These are phyloP conservation scores for Apamea epomidion DNA, from an alignment of 2,888 invertebrate species.

Conservation along the genomic window DNA sequence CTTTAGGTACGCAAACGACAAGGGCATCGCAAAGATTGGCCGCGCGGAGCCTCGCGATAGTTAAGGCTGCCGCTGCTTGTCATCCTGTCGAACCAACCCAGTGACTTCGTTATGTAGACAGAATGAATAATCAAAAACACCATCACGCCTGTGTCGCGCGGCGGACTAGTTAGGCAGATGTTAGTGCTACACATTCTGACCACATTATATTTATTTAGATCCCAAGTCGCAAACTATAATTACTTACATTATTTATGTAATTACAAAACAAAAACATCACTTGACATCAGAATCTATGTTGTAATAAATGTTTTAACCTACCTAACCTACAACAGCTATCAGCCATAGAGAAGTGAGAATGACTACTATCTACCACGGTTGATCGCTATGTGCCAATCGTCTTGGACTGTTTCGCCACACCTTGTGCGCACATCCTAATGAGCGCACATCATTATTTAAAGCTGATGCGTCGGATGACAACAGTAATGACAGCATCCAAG, in stretches of 20 bases:
- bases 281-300: neutral
- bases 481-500: slow-evolving; percentile 36
- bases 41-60: too few relatives aligned
- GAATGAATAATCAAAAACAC: neutral
- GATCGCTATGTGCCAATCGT: neutral
- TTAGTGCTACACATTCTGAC: neutral
- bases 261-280: neutral
- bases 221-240: neutral
- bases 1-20: neutral
- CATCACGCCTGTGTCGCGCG: too few relatives aligned
- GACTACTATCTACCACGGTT: neutral
- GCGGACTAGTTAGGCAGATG: neutral
- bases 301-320: too few relatives aligned
- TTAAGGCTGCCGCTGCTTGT: neutral
- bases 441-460: slow-evolving; percentile 20
- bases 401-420: neutral
- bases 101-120: neutral
- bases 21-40: neutral
- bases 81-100: neutral
- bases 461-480: slow-evolving; percentile 39
- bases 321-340: neutral
- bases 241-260: too few relatives aligned
- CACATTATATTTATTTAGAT: neutral
- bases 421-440: slow-evolving; percentile 8
- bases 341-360: neutral